Conservation (phyloP, 2,113 vertebrate species). For the Oceanodroma tethys region DNA sequence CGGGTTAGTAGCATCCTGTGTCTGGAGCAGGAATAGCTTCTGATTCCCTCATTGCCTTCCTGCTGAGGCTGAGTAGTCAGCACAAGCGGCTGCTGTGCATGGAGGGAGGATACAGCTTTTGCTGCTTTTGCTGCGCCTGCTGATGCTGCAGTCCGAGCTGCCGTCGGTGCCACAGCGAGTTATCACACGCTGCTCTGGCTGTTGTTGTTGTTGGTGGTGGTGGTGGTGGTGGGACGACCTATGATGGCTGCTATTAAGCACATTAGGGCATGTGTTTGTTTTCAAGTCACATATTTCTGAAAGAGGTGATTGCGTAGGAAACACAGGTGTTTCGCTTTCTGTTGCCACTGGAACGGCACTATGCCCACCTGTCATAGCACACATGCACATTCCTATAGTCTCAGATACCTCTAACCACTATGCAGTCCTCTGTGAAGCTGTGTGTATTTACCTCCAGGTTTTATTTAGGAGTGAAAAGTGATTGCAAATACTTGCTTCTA, state of each 20-base stretch:
- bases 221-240: no score
- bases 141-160: background rate
- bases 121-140: background rate
- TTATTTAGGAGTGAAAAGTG: background rate
- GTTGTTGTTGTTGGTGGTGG: no score
- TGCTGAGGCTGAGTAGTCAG: background rate
- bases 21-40: background rate
- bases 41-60: background rate
- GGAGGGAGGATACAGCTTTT: background rate
- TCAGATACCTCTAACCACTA: background rate
- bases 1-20: background rate
- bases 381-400: background rate
- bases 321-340: background rate
- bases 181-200: fast-evolving
- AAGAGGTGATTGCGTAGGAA: background rate
- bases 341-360: background rate
- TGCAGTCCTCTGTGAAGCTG: background rate
- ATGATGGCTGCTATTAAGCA: background rate
- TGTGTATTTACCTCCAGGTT: background rate
- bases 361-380: background rate
- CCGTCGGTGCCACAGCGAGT: fast-evolving
- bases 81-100: fast-evolving
- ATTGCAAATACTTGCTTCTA: background rate
- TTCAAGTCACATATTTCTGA: background rate
- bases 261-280: background rate